Percentiles rank a stretch among this genome's conserved stretches.
Evolutionary conservation across 2,888 invertebrate species (phyloP).

Genomic region (Microplitis manilae): DNA sequence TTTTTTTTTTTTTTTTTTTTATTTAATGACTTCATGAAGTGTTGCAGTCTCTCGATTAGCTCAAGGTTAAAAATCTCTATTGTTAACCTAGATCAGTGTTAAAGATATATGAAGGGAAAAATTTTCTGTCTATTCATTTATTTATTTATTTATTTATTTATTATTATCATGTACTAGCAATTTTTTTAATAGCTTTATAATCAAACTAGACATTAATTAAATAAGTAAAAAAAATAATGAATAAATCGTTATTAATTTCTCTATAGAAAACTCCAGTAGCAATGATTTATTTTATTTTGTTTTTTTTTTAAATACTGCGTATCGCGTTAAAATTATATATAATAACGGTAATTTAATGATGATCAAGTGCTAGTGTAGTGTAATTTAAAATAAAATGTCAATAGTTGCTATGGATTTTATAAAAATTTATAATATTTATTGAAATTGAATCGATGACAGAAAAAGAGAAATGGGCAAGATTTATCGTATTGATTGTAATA

Average conservation of each 20-base stretch:
- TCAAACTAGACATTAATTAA: neutral
- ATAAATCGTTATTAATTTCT: neutral
- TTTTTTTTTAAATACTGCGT: neutral
- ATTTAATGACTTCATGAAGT: conserved; percentile 27
- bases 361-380: neutral
- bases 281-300: neutral
- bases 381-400: neutral
- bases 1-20: conserved; percentile 12
- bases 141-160: conserved; percentile 3
- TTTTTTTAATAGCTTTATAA: neutral
- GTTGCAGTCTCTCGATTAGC: conserved; percentile 25
- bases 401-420: conserved; percentile 10
- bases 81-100: conserved; percentile 35
- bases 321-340: neutral
- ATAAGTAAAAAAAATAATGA: neutral
- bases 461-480: neutral
- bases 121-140: neutral
- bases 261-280: conserved; percentile 38
- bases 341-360: neutral
- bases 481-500: neutral
- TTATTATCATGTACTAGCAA: neutral
- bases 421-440: conserved; percentile 3
- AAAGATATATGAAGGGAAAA: conserved; percentile 35
- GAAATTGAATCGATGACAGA: neutral
- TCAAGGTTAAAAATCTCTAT: conserved; percentile 33